Base-by-base conservation (phyloP, 2,888 invertebrate species). In the Notodonta dromedarius region DNA sequence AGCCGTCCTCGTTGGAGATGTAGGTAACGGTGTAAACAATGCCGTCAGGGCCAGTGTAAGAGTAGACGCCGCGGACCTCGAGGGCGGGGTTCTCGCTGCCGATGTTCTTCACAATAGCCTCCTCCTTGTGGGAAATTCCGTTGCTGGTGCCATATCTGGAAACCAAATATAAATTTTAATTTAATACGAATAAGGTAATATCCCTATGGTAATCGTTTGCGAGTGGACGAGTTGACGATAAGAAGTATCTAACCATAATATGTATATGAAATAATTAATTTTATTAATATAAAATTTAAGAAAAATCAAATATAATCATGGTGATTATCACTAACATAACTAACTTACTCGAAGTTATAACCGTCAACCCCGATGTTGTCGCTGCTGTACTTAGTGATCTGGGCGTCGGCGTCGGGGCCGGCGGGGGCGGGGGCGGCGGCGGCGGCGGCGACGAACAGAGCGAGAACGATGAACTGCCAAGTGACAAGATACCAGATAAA, bases 1-100 rank as follows among this genome's bases (percentile, higher is more conserved):
- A 95, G 13, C 95, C 95, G 72, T 88, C 77, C 80, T 94, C 89
- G 82, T 94, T 83, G 52, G 95, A 94, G 64, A 87, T 69, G 90
- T 94, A 95, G 61, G 71, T 80, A 55, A 95, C 85, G 44, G 76
- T 71, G 90, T 95, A 94, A 59, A 77, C 42, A 32, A 88, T 77
- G 51, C 94, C 94, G 61, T 94, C 94, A 39, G 80, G 77, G 13
- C 91, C 94, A 66, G 63, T 16, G 88, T 89, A 91, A 4, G 85
- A 73, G 88, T 11, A 93, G 57, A 73, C 67, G 42, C 92, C 93
- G 16, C 76, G 77, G 70, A 89, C 88, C 2, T 32, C 76, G 16
- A 89, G 5, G 12, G 73, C 85, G 54, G 87, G 89, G 67, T 83
- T 76, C 0, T 91, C 89, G 6, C 82, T 60, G 4, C 90, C 91